Evolutionary conservation across 1,140 invertebrate species (phyloP), one percentile per base, ranked within the genome.

Genomic region (Campoletis sonorensis): DNA sequence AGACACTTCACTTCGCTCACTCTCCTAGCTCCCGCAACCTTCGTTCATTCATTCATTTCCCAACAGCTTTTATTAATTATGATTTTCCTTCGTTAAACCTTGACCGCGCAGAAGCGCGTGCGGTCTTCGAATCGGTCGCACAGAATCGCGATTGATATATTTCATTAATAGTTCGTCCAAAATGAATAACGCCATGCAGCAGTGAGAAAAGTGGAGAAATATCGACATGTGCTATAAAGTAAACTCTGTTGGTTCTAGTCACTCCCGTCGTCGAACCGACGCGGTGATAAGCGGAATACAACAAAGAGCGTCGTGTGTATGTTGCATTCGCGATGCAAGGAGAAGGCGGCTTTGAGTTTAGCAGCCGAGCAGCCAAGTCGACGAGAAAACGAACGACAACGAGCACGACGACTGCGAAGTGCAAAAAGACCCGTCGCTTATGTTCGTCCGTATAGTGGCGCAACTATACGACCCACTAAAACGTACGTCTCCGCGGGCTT

Each of bases 381-480:
- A 27, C 16, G 67, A 67, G 30, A 51, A 40, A 79, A 79, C 58
- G 4, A 58, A 77, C 54, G 21, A 30, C 64, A 15, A 71, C 23
- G 33, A 67, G 45, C 4, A 54, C 51, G 51, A 54, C 51, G 51
- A 79, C 30, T 45, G 67, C 33, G 76, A 78, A 49, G 51, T 51
- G 61, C 68, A 68, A 30, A 49, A 75, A 80, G 49, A 45, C 71
- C 33, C 72, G 79, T 80, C 79, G 79, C 61, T 64, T 64, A n/a
- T n/a, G 21, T 26, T 45, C 37, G 73, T 79, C 77, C 61, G 16
- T 54, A 68, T 79, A 82, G 77, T 91, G 87, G 86, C 86, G 89
- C 85, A 91, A 91, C 90, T 90, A 89, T 90, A 91, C 90, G 90
- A 89, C 89, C 89, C 90, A 91, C 90, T 91, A 91, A 91, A 91